These are phyloP conservation scores for Thereuonema tuberculata DNA, from an alignment of 1,140 invertebrate genomes.

Conservation along the genomic window DNA sequence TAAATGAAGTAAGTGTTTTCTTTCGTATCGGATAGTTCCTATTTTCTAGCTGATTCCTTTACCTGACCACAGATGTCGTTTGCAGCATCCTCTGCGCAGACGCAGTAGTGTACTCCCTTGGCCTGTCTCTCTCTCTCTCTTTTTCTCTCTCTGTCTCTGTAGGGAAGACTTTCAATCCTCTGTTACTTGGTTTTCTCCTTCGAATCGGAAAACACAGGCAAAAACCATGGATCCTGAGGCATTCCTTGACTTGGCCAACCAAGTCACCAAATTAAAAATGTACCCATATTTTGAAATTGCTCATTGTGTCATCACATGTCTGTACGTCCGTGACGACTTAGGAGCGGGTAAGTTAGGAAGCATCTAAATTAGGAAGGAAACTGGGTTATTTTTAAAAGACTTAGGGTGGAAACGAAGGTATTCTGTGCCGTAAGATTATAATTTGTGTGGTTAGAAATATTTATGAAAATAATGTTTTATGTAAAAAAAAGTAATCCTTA, in stretches of 20 bases:
- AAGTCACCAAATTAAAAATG: slow-evolving; percentile 98
- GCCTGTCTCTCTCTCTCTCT: neutral
- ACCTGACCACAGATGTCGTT: too few relatives aligned
- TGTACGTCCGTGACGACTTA: slow-evolving; percentile 90
- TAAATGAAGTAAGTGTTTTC: too few relatives aligned
- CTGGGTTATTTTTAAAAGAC: too few relatives aligned
- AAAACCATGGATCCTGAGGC: slow-evolving; percentile 77
- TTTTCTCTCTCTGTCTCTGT: neutral
- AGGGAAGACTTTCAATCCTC: too few relatives aligned
- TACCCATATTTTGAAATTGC: slow-evolving; percentile 98
- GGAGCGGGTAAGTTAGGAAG: slow-evolving; percentile 64
- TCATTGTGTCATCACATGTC: slow-evolving; percentile 75
- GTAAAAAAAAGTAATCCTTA: too few relatives aligned
- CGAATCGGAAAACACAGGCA: neutral
- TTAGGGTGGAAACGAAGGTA: too few relatives aligned
- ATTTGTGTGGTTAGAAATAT: too few relatives aligned
- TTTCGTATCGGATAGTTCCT: too few relatives aligned
- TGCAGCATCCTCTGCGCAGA: slow-evolving; percentile 1
- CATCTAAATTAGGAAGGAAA: neutral
- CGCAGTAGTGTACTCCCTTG: neutral
- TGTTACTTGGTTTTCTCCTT: neutral
- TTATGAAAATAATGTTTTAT: too few relatives aligned
- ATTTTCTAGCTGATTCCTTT: too few relatives aligned
- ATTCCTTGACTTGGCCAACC: slow-evolving; percentile 92
- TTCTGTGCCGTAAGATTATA: too few relatives aligned